Conservation (phyloP, 2,113 vertebrate genomes). For the Euleptes europaea region DNA sequence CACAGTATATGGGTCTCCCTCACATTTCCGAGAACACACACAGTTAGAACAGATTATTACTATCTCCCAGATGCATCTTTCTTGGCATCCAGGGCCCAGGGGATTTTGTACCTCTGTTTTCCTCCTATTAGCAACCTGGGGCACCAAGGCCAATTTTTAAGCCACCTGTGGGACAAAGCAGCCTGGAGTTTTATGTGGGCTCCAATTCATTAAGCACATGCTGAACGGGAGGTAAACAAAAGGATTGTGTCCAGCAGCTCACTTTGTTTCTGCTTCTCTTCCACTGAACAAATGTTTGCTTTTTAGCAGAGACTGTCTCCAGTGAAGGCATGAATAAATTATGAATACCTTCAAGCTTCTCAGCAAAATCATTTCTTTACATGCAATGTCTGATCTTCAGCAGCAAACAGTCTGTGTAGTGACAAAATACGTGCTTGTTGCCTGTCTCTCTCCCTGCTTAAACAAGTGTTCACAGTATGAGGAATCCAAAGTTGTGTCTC, state of each 20-base stretch:
- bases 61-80: too few relatives aligned
- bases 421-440: slow-evolving; percentile 23
- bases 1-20: too few relatives aligned
- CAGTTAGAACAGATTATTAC: too few relatives aligned
- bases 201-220: background rate
- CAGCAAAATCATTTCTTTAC: background rate
- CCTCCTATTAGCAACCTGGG: too few relatives aligned
- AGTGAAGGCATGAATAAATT: slow-evolving; percentile 32
- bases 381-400: background rate
- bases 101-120: too few relatives aligned
- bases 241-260: background rate
- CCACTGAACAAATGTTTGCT: slow-evolving; percentile 6
- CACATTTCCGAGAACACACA: too few relatives aligned
- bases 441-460: background rate
- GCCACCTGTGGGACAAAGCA: background rate
- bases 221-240: background rate
- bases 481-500: slow-evolving; percentile 45
- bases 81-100: too few relatives aligned
- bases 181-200: background rate
- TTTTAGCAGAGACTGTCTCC: background rate
- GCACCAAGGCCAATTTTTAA: too few relatives aligned
- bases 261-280: background rate
- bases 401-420: slow-evolving; percentile 16
- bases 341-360: slow-evolving; percentile 31
- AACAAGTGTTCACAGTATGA: slow-evolving; percentile 35